A percentile compares a stretch with the other conserved stretches of the same genome.
Evolutionary conservation across 2,888 invertebrate species (phyloP).

Genomic region (Cheilosia vernalis): DNA sequence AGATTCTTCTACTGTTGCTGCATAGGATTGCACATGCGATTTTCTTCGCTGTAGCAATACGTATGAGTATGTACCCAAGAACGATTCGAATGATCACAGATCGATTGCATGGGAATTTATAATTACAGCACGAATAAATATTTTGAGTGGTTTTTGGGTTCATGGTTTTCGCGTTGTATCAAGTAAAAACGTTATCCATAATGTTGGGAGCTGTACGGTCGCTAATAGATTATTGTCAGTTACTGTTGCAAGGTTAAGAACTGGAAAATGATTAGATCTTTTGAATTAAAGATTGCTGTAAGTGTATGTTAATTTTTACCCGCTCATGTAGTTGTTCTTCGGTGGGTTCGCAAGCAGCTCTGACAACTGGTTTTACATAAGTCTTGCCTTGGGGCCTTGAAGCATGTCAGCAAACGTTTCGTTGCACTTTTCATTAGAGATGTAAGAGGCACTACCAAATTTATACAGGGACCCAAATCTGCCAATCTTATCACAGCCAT

Average conservation of each 20-base stretch:
- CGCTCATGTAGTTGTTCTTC: too few species aligned
- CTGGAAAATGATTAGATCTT: conserved; percentile 16
- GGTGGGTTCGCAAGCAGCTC: too few species aligned
- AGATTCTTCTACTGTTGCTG: conserved; percentile 1
- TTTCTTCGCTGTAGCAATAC: background rate
- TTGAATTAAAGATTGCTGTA: background rate
- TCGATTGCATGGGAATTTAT: conserved; percentile 1
- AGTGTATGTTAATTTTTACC: background rate
- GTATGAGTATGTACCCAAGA: background rate
- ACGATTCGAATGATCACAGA: background rate
- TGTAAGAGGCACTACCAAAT: too few species aligned
- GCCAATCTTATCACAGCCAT: too few species aligned
- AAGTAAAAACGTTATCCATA: conserved; percentile 24
- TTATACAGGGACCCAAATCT: too few species aligned
- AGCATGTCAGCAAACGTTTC: too few species aligned
- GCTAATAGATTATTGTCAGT: conserved; percentile 7
- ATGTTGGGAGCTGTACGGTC: background rate
- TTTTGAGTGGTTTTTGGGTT: conserved; percentile 39
- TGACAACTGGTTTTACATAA: too few species aligned
- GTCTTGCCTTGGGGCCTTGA: too few species aligned
- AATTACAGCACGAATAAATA: background rate
- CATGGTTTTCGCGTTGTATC: conserved; percentile 28
- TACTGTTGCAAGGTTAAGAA: conserved; percentile 27
- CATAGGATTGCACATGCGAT: background rate
- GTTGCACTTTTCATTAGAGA: too few species aligned